Base-by-base conservation (phyloP, 2,113 vertebrate genomes). In the Zingel zingel region DNA sequence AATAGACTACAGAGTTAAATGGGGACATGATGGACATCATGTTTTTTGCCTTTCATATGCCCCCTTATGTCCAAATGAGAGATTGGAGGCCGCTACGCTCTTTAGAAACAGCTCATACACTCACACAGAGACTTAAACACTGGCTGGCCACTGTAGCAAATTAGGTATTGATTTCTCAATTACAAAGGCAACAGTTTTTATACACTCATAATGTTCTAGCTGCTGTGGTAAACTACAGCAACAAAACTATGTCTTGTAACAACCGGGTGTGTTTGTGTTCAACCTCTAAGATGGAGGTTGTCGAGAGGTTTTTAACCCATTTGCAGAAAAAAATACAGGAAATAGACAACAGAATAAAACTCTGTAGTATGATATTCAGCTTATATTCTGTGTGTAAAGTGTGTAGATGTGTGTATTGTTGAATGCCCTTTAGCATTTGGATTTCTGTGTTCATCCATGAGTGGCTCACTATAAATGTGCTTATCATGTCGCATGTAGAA, bases 151-250 rank as follows among this genome's bases (percentile, higher is more conserved):
- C 82, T 81, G 93, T 86, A 88, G 89, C 92, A 94, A 92, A 95
- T 95, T 89, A 90, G 91, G 72, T 95, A 95, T 93, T 90, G 92
- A 95, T 95, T 94, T 95, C 90, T 92, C 95, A 93, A 91, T 95
- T 93, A 94, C 91, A 72, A 84, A 84, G 83, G 69, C 82, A 80
- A 86, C 74, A 48, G 48, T 81, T 90, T 89, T 91, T 87, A 90
- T 86, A 82, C 86, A 84, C 85, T 89, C 81, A 73, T 89, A 90
- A 94, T 90, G 90, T 89, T 89, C 90, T 82, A 59, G 77, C 90
- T 83, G 83, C 83, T 79, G 81, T 65, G 85, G 79, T 91, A 86
- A 93, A 94, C 83, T 87, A 89, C 88, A 88, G 85, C 83, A 84
- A 81, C 85, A 92, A 78, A 85, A 83, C 64, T 73, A 61, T 86